Percentiles rank a stretch among this genome's conserved stretches.
Conservation (phyloP, 2,888 invertebrate genomes). For the Hemithea aestivaria region DNA sequence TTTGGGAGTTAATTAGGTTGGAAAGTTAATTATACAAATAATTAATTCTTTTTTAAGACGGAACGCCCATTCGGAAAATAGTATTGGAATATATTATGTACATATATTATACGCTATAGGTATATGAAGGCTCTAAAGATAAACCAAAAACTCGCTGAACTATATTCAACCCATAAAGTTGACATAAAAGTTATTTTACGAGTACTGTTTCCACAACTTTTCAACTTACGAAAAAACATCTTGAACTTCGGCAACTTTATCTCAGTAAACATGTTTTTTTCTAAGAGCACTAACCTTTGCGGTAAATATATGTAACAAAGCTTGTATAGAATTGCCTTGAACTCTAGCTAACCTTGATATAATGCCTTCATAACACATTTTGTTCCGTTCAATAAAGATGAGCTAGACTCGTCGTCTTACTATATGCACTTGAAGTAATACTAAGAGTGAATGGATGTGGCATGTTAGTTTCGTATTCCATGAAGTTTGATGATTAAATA, state of each 20-base stretch:
- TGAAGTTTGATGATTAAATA: too few species aligned
- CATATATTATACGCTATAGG: too few species aligned
- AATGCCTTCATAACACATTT: constrained; percentile 34
- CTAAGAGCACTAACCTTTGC: constrained; percentile 6
- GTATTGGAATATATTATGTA: too few species aligned
- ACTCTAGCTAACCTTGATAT: constrained; percentile 40
- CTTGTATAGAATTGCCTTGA: constrained; percentile 9
- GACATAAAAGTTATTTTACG: background rate
- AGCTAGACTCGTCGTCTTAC: constrained; percentile 34
- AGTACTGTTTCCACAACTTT: constrained; percentile 1
- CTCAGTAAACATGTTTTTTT: constrained; percentile 12
- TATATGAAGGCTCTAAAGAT: too few species aligned
- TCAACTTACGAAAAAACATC: constrained; percentile 2
- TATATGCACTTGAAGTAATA: background rate
- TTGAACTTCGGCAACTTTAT: constrained; percentile 5
- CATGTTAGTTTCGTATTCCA: constrained; percentile 2
- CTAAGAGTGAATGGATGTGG: constrained; percentile 2
- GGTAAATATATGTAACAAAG: background rate
- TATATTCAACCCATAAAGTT: constrained; percentile 1
- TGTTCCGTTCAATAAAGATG: constrained; percentile 26
- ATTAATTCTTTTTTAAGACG: too few species aligned
- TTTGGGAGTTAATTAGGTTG: too few species aligned
- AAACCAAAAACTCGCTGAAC: background rate
- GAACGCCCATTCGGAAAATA: too few species aligned
- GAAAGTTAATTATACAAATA: too few species aligned